Base-by-base conservation (phyloP, 2,113 vertebrate species). In the Fukomys damarensis region DNA sequence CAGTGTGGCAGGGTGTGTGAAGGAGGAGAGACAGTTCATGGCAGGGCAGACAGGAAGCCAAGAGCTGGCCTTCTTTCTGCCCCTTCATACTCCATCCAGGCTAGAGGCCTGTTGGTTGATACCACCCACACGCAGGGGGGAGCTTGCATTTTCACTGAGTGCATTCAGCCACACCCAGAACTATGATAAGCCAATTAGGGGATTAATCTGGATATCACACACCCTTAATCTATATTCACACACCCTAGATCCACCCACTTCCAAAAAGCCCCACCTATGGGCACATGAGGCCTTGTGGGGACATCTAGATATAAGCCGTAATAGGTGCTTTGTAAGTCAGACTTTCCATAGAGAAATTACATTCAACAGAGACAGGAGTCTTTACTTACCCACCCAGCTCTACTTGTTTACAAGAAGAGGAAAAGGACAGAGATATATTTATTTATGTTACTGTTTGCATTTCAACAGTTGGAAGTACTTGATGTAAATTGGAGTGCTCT, bases 331-430 rank as follows among this genome's bases (percentile, higher is more conserved):
- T 77, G 56, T n/a, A 89, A 63, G 4, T 92, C 76, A 41, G n/a
- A 66, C 14, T 89, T 80, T 30, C 43, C 85, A 66, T 81, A 95
- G 63, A 84, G n/a, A 93, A 91, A 66, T n/a, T 49, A n/a, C 19
- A 79, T 86, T 89, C 81, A 35, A 86, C 65, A 74, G 72, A 76
- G 46, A 28, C 11, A 87, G 24, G 28, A 46, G 52, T 72, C 13
- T 79, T 83, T 59, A 91, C 28, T 94, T 54, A 5, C 5, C 35
- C 16, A 8, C 9, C 5, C 28, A 32, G 20, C 16, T 26, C 26
- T 61, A 87, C 52, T 54, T 89, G 26, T n/a, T 88, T 88, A 56
- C 9, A 65, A 49, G 35, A 32, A 19, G 58, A 54, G 5, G 28
- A 43, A 65, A 92, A 93, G 26, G 16, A 63, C 38, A 72, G 65